phyloP scores from a whole-genome alignment of 2,888 invertebrate species.

The Philopedon plagiatum region DNA sequence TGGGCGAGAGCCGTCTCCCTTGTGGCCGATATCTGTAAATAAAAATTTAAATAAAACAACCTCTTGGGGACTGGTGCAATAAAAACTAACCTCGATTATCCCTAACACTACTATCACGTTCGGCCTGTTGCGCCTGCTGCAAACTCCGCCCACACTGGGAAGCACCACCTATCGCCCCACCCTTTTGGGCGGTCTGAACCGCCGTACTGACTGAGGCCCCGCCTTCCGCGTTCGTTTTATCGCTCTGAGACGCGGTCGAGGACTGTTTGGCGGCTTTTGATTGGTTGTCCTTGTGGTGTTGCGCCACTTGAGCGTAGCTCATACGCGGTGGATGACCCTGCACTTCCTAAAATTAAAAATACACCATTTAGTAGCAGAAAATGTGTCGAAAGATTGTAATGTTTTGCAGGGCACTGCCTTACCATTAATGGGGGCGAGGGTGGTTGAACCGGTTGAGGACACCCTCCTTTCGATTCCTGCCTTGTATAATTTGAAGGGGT shows the following conservation, averaged over 20 bases:
- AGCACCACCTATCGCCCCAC: neutral
- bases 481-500: conserved; percentile 32
- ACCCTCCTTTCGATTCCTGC: conserved; percentile 43
- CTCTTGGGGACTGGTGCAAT: neutral
- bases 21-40: conserved; percentile 40
- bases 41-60: conserved; percentile 3
- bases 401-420: too few relatives aligned
- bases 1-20: conserved; percentile 35
- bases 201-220: conserved; percentile 4
- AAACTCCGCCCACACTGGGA: conserved; percentile 17
- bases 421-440: conserved; percentile 59
- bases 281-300: conserved; percentile 72
- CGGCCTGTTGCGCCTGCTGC: conserved; percentile 37
- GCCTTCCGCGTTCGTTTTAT: conserved; percentile 28
- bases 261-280: conserved; percentile 31
- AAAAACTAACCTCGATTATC: conserved; percentile 41
- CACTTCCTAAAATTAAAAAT: conserved; percentile 23
- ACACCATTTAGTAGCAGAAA: too few relatives aligned
- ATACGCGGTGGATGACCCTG: conserved; percentile 67
- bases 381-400: too few relatives aligned
- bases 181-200: conserved; percentile 23
- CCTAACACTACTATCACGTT: conserved; percentile 50
- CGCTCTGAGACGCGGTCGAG: neutral
- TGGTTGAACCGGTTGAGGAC: conserved; percentile 49
- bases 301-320: conserved; percentile 79